A percentile compares a stretch with the other conserved stretches of the same genome.
Conservation (phyloP, 37 sponge, comb jelly and placozoan genomes). For the Crambe crambe region DNA sequence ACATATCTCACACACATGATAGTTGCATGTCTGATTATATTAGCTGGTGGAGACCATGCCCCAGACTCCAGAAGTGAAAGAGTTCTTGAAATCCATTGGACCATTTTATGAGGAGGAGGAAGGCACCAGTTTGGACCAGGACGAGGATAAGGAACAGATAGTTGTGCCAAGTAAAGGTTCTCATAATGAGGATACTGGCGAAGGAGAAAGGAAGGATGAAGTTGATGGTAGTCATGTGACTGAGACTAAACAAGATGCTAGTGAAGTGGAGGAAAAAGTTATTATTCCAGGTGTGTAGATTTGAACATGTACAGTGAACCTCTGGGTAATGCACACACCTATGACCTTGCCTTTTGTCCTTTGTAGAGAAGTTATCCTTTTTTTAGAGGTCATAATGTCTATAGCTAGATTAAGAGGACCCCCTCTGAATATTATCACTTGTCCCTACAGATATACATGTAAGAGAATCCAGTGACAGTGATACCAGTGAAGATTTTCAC, state of each 20-base stretch:
- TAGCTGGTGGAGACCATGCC: constrained; percentile 80
- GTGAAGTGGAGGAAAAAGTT: neutral
- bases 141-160: neutral
- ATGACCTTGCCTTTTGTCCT: neutral
- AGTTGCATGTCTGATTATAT: too few relatives aligned
- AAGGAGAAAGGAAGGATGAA: neutral
- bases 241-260: neutral
- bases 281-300: neutral
- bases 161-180: too few relatives aligned
- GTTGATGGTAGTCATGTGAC: neutral
- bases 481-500: constrained; percentile 1
- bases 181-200: neutral
- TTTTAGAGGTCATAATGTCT: too few relatives aligned
- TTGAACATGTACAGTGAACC: neutral
- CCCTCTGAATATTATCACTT: too few relatives aligned
- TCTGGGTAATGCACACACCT: neutral
- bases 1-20: too few relatives aligned
- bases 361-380: too few relatives aligned
- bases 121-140: neutral
- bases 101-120: constrained; percentile 46
- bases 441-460: neutral
- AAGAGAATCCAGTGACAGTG: neutral
- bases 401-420: too few relatives aligned
- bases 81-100: constrained; percentile 46
- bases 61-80: constrained; percentile 55